Base-by-base conservation (phyloP, 2,888 invertebrate species). In the Acleris literana region DNA sequence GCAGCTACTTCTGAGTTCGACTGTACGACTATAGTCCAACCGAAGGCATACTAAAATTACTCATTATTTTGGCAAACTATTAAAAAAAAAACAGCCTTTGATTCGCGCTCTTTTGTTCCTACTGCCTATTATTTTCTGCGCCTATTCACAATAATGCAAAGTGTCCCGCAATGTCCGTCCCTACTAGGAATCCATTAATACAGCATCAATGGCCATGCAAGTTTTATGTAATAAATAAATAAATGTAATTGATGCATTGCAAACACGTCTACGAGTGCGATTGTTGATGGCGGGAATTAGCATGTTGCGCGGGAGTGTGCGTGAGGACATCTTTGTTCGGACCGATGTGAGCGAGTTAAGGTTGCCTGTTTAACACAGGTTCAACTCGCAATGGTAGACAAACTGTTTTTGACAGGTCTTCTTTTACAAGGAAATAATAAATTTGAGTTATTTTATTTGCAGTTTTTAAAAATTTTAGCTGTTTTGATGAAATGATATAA, bases 201-300 rank as follows among this genome's bases (percentile, higher is more conserved):
- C 54, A 49, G 62, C 48, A 53, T 54, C 64, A 64, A 48, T 63
- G 63, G 66, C 63, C 62, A 57, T 39, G 39, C 13, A 39, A 25
- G 20, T 22, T 20, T 53, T 39, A 39, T 39, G 39, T 39, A 39
- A 39, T 39, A 39, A 39, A 53, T 39, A 39, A 39, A 39, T 39
- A 39, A 39, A 39, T 39, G 68, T 65, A 65, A 65, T 69, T 69
- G 66, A 69, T 62, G 63, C 66, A 65, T 70, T 77, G 79, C 77
- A 79, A 82, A 79, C 54, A 60, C 59, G 64, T 55, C 55, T 43
- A 55, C 29, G 59, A 59, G 63, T 44, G 65, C 78, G 76, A 80
- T 81, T 82, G 83, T 83, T 84, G 76, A 76, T 77, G 80, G 79
- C 75, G 77, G 85, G 84, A 79, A 90, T 90, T 90, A 89, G 88